Evolutionary conservation across 2,797 vertebrate genomes (phyloP).

Genomic region (Cossypha niveicapilla): DNA sequence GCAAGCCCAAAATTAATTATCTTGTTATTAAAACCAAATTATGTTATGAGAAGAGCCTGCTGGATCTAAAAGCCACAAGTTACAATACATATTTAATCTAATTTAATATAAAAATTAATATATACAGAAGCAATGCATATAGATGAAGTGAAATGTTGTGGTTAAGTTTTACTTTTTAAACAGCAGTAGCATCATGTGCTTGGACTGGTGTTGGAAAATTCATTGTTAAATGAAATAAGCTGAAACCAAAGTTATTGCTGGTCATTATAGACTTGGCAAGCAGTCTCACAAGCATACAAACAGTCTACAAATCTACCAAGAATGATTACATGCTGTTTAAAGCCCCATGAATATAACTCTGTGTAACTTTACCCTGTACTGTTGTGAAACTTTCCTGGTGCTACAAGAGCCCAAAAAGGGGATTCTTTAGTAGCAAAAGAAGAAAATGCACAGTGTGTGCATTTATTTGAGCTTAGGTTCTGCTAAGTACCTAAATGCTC

Average conservation of each 20-base stretch:
- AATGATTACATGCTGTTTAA: background rate
- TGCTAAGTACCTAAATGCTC: background rate
- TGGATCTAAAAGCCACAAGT: background rate
- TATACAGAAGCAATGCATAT: background rate
- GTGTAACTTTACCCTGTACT: background rate
- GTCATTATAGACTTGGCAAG: background rate
- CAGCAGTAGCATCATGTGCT: background rate
- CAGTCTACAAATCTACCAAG: background rate
- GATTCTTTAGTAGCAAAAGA: background rate
- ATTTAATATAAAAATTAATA: background rate
- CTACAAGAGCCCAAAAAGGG: background rate
- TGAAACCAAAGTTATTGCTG: background rate
- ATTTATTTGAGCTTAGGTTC: background rate
- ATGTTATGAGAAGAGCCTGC: background rate
- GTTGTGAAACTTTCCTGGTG: background rate
- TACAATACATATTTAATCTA: background rate
- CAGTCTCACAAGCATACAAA: background rate
- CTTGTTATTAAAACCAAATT: background rate
- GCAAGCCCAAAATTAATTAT: background rate
- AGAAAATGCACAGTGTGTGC: fast-evolving
- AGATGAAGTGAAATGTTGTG: background rate
- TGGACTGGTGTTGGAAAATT: background rate
- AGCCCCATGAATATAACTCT: background rate
- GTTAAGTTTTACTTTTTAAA: background rate
- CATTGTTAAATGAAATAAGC: background rate